Evolutionary conservation across 2,113 vertebrate genomes (phyloP).

Genomic region (Polypterus senegalus): DNA sequence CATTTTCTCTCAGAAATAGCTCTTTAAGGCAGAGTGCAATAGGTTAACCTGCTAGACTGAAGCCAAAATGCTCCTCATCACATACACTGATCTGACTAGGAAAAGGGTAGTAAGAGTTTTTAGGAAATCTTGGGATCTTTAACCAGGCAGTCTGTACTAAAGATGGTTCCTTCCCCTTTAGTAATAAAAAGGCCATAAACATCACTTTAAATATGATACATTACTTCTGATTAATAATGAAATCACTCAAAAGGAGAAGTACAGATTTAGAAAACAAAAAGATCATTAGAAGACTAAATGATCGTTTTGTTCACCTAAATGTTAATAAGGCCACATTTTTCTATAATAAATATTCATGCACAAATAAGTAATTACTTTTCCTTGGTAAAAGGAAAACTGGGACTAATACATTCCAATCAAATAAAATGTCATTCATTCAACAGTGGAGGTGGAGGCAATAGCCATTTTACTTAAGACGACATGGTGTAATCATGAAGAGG

Average conservation of each 20-base stretch:
- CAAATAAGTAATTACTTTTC: too few relatives aligned
- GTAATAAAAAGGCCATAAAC: not conserved
- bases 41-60: conserved; percentile 57
- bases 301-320: not conserved
- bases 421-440: too few relatives aligned
- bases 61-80: conserved; percentile 32
- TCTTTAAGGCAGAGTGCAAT: conserved; percentile 56
- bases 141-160: too few relatives aligned
- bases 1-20: conserved; percentile 52
- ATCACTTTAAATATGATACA: not conserved
- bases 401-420: too few relatives aligned
- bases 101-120: not conserved
- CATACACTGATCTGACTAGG: conserved; percentile 22
- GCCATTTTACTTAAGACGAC: too few relatives aligned
- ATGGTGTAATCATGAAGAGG: too few relatives aligned
- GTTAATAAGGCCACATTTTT: not conserved
- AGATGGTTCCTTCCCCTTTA: not conserved
- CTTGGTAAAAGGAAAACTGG: too few relatives aligned
- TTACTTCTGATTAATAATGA: too few relatives aligned
- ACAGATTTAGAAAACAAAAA: too few relatives aligned
- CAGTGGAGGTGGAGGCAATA: too few relatives aligned
- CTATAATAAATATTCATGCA: not conserved
- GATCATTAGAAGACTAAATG: too few relatives aligned
- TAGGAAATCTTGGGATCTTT: not conserved
- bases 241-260: too few relatives aligned